Base-by-base conservation (phyloP, 1,140 invertebrate species). In the Drosophila melanogaster region DNA sequence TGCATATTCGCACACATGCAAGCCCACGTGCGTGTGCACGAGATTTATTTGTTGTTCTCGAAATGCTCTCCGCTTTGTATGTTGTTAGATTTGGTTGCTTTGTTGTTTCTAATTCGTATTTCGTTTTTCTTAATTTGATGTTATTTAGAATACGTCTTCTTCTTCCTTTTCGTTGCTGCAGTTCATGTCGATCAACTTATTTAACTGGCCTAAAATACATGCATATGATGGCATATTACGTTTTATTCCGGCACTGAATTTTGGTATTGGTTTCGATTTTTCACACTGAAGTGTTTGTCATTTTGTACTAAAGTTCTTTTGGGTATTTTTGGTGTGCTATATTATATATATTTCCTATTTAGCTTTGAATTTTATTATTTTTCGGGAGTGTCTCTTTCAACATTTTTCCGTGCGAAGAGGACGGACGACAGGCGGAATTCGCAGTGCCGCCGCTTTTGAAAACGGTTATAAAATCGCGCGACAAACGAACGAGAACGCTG, bases 401-500 rank as follows among this genome's bases (percentile, higher is more conserved):
- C 10, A 10, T 47, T 22, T 6, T 59, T 78, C 58, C 49, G 76
- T 84, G 58, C 79, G 69, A 62, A 22, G 58, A 57, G 58, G 51
- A 61, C 50, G 17, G 17, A 50, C 70, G 62, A 73, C 58, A 72
- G 58, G 74, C 74, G 57, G 59, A 51, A 49, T 71, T 71, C 62
- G 72, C 80, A 76, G 62, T 55, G 62, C 81, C 73, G 81, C 61
- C 81, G 74, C 78, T 78, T 78, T 80, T 80, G 35, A 81, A 77
- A 85, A 77, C 81, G 72, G 65, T 85, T 85, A 81, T 81, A 81
- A 86, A 86, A 76, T 81, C 70, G 70, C 74, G 81, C 83, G 74
- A 78, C 74, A 50, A 50, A 10, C 47, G n/a, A 33, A 8, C 71
- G 69, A 65, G 74, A 76, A 75, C 57, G 79, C 76, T 57, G 70